Base-by-base conservation (phyloP, 2,888 invertebrate species). In the Nomada fabriciana region DNA sequence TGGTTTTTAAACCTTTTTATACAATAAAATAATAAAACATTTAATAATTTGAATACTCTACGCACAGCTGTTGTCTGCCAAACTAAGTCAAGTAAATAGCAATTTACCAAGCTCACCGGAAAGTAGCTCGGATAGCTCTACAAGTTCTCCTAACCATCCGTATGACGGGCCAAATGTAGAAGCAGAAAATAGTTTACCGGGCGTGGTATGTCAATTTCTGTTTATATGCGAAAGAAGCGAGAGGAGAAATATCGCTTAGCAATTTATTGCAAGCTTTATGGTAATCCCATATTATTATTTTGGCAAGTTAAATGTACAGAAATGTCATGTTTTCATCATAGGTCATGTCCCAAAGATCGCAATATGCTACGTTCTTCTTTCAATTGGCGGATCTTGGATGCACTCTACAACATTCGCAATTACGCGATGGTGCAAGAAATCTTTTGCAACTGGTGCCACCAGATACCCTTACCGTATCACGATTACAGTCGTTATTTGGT, bases 121-220 rank as follows among this genome's bases (percentile, higher is more conserved):
- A 92, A 98, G 98, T 75, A 98, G 98, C 91, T 98, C 98, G 76
- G 99, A 99, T 93, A 98, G 98, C 88, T 98, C 98, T 76, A 97
- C 98, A 2, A 98, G 98, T 2, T 98, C 98, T 0, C 98, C 98
- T 2, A 98, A 98, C 85, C 96, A 97, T 92, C 96, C 97, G 0
- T 97, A 97, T 89, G 97, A 97, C 93, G 96, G 97, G 82, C 96
- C 97, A 63, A 97, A 97, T 90, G 94, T 96, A 23, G 98, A 98
- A 91, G 97, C 97, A 0, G 99, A 99, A 94, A 97, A 96, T 91
- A 96, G 97, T 86, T 94, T 99, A 87, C 99, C 99, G 15, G 98
- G 99, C 77, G 98, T 98, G 89, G 97, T 98, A 93, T 95, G 96
- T 95, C 88, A 73, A 43, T 29, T 52, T 74, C 18, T 25, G 50